Percentiles rank a stretch among this genome's conserved stretches.
Evolutionary conservation across 2,113 vertebrate species (phyloP).

Genomic region (Axis porcinus): DNA sequence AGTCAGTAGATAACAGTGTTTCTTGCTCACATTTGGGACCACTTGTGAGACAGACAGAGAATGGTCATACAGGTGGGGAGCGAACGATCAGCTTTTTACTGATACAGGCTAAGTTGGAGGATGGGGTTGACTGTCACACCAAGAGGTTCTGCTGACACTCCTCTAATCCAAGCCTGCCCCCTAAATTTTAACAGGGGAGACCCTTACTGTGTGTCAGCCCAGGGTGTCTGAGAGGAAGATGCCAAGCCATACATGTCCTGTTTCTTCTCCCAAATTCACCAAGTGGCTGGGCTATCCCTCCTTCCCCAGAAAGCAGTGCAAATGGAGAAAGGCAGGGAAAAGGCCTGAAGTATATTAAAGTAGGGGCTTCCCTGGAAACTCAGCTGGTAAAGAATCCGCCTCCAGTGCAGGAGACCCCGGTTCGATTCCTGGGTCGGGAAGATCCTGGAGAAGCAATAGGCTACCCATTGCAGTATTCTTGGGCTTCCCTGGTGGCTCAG

Average conservation of each 20-base stretch:
- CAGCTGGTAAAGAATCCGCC: not conserved
- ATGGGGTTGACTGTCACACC: not conserved
- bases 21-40: not conserved
- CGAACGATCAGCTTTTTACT: not conserved
- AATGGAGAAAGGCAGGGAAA: not conserved
- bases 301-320: not conserved
- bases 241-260: not conserved
- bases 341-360: not conserved
- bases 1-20: not conserved
- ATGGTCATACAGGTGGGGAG: not conserved
- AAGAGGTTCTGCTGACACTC: not conserved
- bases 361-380: not conserved
- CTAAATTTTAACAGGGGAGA: not conserved
- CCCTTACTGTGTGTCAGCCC: not conserved
- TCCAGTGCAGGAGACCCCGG: not conserved
- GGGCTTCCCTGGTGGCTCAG: not conserved
- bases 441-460: not conserved
- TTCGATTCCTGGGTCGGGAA: rapidly evolving
- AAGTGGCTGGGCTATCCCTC: not conserved
- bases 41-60: not conserved
- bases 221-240: not conserved
- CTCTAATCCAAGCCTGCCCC: not conserved
- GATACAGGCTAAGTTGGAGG: not conserved
- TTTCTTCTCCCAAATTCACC: not conserved
- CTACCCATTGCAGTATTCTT: not conserved